Conservation (phyloP, 2,113 vertebrate species). For the Prunella himalayana region DNA sequence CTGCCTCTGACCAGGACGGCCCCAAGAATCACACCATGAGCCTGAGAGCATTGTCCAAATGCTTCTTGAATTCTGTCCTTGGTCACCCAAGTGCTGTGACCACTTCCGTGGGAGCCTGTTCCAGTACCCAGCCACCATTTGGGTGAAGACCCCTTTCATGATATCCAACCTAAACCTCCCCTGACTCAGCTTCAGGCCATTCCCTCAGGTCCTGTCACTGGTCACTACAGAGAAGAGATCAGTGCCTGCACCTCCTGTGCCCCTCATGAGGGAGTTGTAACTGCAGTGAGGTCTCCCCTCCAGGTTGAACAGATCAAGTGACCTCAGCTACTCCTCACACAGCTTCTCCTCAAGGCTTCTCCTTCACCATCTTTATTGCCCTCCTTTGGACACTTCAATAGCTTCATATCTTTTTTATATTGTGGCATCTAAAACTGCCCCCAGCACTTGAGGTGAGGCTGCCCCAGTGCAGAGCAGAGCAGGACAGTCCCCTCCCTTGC, state of each 20-base stretch:
- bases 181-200: neutral
- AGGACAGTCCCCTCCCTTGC: neutral
- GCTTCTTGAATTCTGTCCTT: neutral
- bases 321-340: rapidly evolving
- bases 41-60: neutral
- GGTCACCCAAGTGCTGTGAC: neutral
- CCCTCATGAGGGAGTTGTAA: rapidly evolving
- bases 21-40: neutral
- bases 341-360: rapidly evolving
- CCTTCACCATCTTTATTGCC: neutral
- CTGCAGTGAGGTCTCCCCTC: neutral
- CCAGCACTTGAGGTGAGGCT: rapidly evolving
- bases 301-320: neutral
- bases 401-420: rapidly evolving
- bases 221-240: neutral
- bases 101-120: neutral
- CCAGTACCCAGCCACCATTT: rapidly evolving
- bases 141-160: neutral
- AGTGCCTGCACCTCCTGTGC: neutral
- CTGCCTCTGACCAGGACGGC: neutral
- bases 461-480: neutral
- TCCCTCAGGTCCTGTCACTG: rapidly evolving
- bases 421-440: rapidly evolving
- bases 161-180: neutral
- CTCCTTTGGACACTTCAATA: neutral